A percentile compares a stretch with the other conserved stretches of the same genome.
These are phyloP conservation scores for Phymastichus coffea DNA, from an alignment of 1,140 invertebrate genomes.

Conservation along the genomic window DNA sequence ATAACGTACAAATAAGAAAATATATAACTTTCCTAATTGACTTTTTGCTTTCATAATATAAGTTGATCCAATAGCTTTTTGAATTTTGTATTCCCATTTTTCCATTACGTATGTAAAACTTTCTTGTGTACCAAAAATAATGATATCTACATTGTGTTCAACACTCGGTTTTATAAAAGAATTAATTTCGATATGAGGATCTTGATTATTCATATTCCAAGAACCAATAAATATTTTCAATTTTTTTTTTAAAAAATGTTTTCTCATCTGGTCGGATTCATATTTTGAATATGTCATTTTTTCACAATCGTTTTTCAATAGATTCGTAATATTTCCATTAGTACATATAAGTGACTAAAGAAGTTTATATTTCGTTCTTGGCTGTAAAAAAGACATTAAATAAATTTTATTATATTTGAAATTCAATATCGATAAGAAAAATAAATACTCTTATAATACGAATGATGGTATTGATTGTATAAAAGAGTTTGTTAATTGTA, in stretches of 20 bases:
- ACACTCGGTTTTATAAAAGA: conserved; percentile 86
- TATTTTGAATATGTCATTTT: too few species aligned
- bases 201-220: conserved; percentile 95
- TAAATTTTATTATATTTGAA: too few species aligned
- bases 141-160: conserved; percentile 85
- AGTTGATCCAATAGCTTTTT: conserved; percentile 87
- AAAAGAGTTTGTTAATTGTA: too few species aligned
- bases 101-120: conserved; percentile 77
- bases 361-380: too few species aligned
- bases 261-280: too few species aligned
- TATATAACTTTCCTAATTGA: conserved; percentile 74
- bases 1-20: conserved; percentile 81
- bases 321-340: too few species aligned
- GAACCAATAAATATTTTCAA: conserved; percentile 87
- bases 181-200: conserved; percentile 77
- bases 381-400: too few species aligned
- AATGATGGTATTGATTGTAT: too few species aligned
- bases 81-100: conserved; percentile 86
- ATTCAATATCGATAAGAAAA: too few species aligned
- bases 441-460: too few species aligned
- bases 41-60: conserved; percentile 70
- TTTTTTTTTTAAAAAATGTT: conserved; percentile 81
- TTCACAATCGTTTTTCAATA: too few species aligned
- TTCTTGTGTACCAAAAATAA: conserved; percentile 92
- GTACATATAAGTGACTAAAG: too few species aligned